These are phyloP conservation scores for Ciconia maguari DNA, from an alignment of 2,113 vertebrate species.

Conservation along the genomic window DNA sequence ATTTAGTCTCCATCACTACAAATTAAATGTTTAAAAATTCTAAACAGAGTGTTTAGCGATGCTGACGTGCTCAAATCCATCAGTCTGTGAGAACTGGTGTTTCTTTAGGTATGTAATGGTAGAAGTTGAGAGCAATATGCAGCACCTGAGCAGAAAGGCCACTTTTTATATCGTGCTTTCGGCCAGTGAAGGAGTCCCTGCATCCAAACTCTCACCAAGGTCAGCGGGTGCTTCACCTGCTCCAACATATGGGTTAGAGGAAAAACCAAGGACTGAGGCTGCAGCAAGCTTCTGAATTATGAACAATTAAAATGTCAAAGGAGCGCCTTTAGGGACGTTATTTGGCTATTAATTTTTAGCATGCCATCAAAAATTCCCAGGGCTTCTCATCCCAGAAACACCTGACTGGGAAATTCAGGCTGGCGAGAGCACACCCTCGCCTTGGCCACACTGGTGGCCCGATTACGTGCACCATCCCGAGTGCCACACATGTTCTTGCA, in stretches of 20 bases:
- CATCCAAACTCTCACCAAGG: accelerated
- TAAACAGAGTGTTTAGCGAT: constrained; percentile 12
- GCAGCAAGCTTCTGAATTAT: not conserved
- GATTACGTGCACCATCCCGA: accelerated
- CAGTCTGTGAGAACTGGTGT: not conserved
- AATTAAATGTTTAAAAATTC: constrained; percentile 58
- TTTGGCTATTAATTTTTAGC: not conserved
- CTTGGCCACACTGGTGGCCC: no score
- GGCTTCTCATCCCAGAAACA: not conserved
- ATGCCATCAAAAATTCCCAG: not conserved
- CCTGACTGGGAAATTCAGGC: not conserved
- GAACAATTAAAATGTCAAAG: not conserved
- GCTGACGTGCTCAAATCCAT: not conserved
- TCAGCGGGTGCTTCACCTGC: not conserved
- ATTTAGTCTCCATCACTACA: constrained; percentile 34
- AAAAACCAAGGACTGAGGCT: not conserved
- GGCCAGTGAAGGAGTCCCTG: not conserved
- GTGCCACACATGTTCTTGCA: accelerated
- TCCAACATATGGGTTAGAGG: accelerated
- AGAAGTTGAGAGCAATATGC: not conserved
- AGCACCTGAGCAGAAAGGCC: not conserved
- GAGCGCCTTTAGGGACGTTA: not conserved
- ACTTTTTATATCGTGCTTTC: not conserved
- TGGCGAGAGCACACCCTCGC: not conserved
- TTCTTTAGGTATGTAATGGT: not conserved